These are phyloP conservation scores for Pteria penguin DNA, from an alignment of 2,888 invertebrate genomes.

Conservation along the genomic window DNA sequence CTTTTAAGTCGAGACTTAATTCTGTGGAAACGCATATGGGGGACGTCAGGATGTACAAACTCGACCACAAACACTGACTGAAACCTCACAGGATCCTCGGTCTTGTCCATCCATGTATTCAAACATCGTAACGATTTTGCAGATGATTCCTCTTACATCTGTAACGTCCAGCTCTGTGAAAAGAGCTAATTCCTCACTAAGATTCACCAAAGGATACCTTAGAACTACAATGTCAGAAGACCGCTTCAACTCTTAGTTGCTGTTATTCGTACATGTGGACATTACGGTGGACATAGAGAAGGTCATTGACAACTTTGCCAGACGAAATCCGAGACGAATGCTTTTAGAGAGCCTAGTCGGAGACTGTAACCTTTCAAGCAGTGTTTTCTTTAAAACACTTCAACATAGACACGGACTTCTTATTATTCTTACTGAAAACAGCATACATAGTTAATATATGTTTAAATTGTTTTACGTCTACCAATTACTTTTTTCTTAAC, in stretches of 20 bases:
- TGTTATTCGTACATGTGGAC: not conserved
- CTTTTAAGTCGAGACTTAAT: constrained; percentile 40
- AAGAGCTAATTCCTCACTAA: constrained; percentile 41
- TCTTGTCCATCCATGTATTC: constrained; percentile 39
- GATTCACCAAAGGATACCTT: constrained; percentile 18
- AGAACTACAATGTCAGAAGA: not conserved
- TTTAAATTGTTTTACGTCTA: no score
- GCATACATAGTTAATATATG: no score
- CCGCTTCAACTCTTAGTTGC: not conserved
- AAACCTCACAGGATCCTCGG: constrained; percentile 20
- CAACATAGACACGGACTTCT: no score
- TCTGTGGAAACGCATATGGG: constrained; percentile 37
- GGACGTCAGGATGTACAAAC: not conserved
- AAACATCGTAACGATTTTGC: constrained; percentile 40
- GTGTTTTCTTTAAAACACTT: no score
- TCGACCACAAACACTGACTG: constrained; percentile 15
- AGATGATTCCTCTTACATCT: constrained; percentile 31
- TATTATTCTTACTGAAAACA: no score
- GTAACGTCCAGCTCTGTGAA: constrained; percentile 39
- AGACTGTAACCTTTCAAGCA: no score
- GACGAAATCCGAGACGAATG: constrained; percentile 33
- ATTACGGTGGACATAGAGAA: constrained; percentile 27
- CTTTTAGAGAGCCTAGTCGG: constrained; percentile 26
- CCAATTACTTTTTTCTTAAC: no score
- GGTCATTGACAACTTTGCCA: constrained; percentile 25